Conservation (phyloP, 2,888 invertebrate genomes). For the Heliconius aoede region DNA sequence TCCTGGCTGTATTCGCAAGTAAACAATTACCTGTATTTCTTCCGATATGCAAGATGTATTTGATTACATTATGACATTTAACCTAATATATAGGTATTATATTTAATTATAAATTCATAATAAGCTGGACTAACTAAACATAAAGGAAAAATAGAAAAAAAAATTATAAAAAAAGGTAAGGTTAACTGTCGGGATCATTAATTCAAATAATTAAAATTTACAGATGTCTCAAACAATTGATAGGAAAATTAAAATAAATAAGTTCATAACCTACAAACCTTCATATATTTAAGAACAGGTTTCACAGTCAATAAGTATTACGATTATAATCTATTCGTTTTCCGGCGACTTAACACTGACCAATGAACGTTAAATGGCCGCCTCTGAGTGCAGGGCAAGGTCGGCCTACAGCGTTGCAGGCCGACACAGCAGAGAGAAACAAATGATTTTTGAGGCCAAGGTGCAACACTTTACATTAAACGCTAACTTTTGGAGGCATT, state of each 20-base stretch:
- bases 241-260: background rate
- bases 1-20: constrained; percentile 31
- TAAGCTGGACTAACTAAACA: background rate
- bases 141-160: background rate
- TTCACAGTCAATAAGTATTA: background rate
- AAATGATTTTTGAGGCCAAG: constrained; percentile 44
- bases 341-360: constrained; percentile 27
- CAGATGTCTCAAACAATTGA: background rate
- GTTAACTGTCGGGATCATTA: too few species aligned
- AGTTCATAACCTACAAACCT: background rate
- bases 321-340: constrained; percentile 39
- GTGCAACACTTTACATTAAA: constrained; percentile 26
- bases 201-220: too few species aligned
- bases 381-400: constrained; percentile 44
- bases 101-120: background rate
- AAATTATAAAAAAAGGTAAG: background rate
- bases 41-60: constrained; percentile 23
- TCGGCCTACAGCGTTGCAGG: constrained; percentile 40
- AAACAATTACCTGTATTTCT: constrained; percentile 39
- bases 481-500: background rate
- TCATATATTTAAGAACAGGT: constrained; percentile 16
- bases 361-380: constrained; percentile 37
- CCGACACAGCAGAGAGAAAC: constrained; percentile 38
- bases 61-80: constrained; percentile 13
- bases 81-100: background rate